phyloP scores from a whole-genome alignment of 2,888 invertebrate species.

The Idaea biselata region DNA sequence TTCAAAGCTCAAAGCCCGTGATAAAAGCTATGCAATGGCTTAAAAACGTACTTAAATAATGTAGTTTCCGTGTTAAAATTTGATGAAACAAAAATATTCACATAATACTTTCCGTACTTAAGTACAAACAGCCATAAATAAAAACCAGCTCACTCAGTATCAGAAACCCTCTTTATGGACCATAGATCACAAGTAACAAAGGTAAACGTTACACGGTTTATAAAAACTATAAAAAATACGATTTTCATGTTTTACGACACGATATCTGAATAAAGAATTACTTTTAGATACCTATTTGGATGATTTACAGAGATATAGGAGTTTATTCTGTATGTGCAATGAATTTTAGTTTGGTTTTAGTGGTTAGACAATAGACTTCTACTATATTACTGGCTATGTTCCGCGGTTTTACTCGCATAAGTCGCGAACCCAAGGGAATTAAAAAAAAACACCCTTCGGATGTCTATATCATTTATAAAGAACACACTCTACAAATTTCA shows the following conservation, averaged over 20 bases:
- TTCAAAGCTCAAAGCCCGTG: no score
- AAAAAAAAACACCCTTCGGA: no score
- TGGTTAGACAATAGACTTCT: neutral
- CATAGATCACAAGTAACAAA: conserved; percentile 38
- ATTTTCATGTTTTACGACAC: conserved; percentile 37
- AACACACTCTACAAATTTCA: no score
- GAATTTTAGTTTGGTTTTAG: neutral
- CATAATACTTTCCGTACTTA: no score
- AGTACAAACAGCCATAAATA: conserved; percentile 12
- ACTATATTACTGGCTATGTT: neutral
- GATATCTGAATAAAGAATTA: conserved; percentile 5
- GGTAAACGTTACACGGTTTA: conserved; percentile 30
- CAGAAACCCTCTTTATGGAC: conserved; percentile 35
- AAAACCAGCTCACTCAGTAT: conserved; percentile 32
- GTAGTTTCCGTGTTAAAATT: no score
- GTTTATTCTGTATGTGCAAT: neutral
- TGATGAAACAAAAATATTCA: no score
- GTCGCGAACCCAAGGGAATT: no score
- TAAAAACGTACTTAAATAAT: no score
- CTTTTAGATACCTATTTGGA: neutral
- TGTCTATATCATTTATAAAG: no score
- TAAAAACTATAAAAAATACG: conserved; percentile 39
- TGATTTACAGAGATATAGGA: neutral
- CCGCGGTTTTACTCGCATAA: neutral
- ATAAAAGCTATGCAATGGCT: no score